These are phyloP conservation scores for Macrophya annulata DNA, from an alignment of 2,888 invertebrate genomes.

Conservation along the genomic window DNA sequence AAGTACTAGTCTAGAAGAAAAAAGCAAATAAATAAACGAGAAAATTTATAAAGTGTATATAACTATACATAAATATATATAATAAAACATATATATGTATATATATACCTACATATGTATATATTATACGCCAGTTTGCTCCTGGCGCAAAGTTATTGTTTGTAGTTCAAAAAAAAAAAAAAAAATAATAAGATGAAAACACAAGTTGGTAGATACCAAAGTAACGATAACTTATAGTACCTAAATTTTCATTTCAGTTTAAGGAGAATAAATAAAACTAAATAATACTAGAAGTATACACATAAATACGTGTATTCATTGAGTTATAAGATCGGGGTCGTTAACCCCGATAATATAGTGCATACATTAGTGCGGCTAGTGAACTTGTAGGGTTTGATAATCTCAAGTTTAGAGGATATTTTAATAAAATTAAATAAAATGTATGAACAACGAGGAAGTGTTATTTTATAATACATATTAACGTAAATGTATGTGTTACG, in stretches of 20 bases:
- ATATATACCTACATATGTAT: no score
- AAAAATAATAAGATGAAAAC: background rate
- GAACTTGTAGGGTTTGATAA: conserved; percentile 35
- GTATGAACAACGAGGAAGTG: background rate
- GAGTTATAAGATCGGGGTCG: background rate
- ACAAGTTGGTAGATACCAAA: conserved; percentile 19
- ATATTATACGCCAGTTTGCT: conserved; percentile 55
- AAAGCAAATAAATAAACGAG: background rate
- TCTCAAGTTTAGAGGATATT: conserved; percentile 3
- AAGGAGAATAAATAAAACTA: conserved; percentile 50
- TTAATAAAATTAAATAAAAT: conserved; percentile 12
- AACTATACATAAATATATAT: background rate
- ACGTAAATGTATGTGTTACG: background rate
- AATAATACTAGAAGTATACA: conserved; percentile 44
- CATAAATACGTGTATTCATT: background rate
- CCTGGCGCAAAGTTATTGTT: background rate
- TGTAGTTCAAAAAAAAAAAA: conserved; percentile 41
- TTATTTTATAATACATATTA: conserved; percentile 4
- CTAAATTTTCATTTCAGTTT: background rate
- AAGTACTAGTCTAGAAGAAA: conserved; percentile 31
- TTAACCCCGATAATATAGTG: conserved; percentile 13
- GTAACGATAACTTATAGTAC: conserved; percentile 7
- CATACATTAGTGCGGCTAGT: conserved; percentile 7
- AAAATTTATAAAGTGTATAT: conserved; percentile 6
- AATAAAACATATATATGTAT: no score